Conservation (phyloP, 2,888 invertebrate genomes). For the Monopis laevigella region DNA sequence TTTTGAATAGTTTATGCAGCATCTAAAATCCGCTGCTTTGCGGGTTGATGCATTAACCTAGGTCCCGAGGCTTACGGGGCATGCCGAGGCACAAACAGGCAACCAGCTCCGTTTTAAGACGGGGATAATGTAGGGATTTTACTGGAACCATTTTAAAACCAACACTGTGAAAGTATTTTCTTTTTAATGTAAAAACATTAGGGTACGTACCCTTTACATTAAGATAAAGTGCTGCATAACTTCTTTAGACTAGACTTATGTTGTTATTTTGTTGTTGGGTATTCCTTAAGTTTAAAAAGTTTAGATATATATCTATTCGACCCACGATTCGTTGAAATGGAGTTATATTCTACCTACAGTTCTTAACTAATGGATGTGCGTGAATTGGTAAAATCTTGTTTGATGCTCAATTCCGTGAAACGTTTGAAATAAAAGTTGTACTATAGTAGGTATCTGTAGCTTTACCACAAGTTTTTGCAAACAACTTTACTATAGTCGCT, state of each 20-base stretch:
- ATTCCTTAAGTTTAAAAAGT: too few relatives aligned
- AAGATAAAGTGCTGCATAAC: background rate
- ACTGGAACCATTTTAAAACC: conserved; percentile 39
- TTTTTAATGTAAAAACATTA: conserved; percentile 1
- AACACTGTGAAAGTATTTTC: conserved; percentile 25
- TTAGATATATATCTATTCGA: too few relatives aligned
- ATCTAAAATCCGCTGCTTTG: conserved; percentile 36
- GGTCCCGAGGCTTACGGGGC: conserved; percentile 38
- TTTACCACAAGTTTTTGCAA: too few relatives aligned
- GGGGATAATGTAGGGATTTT: conserved; percentile 47
- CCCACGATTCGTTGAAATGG: too few relatives aligned
- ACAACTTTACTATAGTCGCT: too few relatives aligned
- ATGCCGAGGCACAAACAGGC: conserved; percentile 4
- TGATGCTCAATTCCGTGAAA: too few relatives aligned
- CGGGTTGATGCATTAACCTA: conserved; percentile 46
- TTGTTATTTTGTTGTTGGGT: background rate
- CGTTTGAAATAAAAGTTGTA: too few relatives aligned
- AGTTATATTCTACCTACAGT: too few relatives aligned
- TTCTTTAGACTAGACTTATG: background rate
- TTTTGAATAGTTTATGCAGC: conserved; percentile 51
- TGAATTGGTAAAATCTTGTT: too few relatives aligned
- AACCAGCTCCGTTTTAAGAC: conserved; percentile 20
- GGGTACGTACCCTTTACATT: too few relatives aligned
- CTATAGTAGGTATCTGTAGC: too few relatives aligned
- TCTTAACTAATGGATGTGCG: too few relatives aligned